Conservation (phyloP, 2,113 vertebrate species). For the Cacatua alba region DNA sequence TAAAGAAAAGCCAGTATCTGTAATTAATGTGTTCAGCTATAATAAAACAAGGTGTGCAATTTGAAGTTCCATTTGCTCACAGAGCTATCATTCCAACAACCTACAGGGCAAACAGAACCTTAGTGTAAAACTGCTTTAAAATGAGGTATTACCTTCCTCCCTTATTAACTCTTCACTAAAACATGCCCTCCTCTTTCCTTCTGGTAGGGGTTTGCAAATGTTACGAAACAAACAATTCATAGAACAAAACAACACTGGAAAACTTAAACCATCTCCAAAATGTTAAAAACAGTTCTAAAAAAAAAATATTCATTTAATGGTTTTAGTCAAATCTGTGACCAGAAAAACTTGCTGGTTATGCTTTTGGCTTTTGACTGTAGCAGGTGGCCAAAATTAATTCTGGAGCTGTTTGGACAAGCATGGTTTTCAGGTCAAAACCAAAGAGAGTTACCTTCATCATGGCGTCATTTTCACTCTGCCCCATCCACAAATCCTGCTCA, state of each 20-base stretch:
- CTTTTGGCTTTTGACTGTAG: neutral
- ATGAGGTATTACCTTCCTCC: neutral
- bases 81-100: neutral
- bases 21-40: neutral
- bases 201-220: neutral
- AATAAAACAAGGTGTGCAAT: neutral
- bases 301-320: neutral
- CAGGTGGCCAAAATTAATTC: neutral
- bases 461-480: constrained; percentile 59
- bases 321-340: neutral
- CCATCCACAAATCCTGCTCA: constrained; percentile 78
- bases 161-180: neutral
- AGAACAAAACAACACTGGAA: neutral
- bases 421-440: neutral
- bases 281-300: neutral
- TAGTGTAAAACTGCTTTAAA: neutral
- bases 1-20: neutral
- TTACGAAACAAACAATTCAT: neutral
- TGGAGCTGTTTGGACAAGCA: neutral
- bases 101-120: neutral
- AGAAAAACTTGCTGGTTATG: neutral
- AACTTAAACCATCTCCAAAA: neutral
- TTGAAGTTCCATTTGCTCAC: neutral
- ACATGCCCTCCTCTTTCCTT: neutral
- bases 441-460: constrained; percentile 73